A percentile compares a stretch with the other conserved stretches of the same genome.
Evolutionary conservation across 2,888 invertebrate species (phyloP).

Genomic region (Corbicula japonica): DNA sequence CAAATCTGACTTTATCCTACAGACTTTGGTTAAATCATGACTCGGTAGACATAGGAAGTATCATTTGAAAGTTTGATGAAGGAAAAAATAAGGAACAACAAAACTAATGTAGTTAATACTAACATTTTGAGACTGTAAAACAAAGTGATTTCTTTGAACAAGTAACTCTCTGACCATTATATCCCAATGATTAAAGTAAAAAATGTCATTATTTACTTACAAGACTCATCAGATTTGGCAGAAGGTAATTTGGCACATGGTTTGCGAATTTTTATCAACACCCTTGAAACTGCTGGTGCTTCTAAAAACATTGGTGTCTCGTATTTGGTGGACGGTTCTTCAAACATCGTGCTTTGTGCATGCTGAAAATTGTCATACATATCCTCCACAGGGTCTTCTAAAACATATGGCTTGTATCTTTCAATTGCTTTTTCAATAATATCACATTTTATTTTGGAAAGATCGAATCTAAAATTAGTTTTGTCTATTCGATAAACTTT

Average conservation of each 20-base stretch:
- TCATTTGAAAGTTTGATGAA: too few species aligned
- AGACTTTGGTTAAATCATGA: too few species aligned
- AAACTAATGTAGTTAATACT: too few species aligned
- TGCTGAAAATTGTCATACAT: slow-evolving; percentile 82
- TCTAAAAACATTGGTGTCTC: slow-evolving; percentile 68
- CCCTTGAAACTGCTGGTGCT: slow-evolving; percentile 70
- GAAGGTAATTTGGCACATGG: slow-evolving; percentile 77
- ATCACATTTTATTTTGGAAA: slow-evolving; percentile 88
- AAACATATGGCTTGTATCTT: slow-evolving; percentile 88
- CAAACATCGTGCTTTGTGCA: slow-evolving; percentile 77
- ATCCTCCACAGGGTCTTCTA: slow-evolving; percentile 78
- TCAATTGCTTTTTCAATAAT: slow-evolving; percentile 88
- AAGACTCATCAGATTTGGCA: slow-evolving; percentile 80
- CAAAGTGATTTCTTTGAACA: too few species aligned
- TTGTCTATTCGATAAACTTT: slow-evolving; percentile 73
- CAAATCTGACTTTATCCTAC: too few species aligned
- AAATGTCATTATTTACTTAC: too few species aligned
- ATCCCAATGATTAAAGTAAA: too few species aligned
- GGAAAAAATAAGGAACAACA: too few species aligned
- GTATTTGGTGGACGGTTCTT: slow-evolving; percentile 74
- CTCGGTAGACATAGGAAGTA: too few species aligned
- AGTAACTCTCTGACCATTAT: too few species aligned
- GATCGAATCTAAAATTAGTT: slow-evolving; percentile 73
- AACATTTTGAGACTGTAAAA: too few species aligned
- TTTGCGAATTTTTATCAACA: slow-evolving; percentile 77